These are phyloP conservation scores for Heliocidaris tuberculata DNA, from an alignment of 35 echinoderm and acorn worm species.

Conservation along the genomic window DNA sequence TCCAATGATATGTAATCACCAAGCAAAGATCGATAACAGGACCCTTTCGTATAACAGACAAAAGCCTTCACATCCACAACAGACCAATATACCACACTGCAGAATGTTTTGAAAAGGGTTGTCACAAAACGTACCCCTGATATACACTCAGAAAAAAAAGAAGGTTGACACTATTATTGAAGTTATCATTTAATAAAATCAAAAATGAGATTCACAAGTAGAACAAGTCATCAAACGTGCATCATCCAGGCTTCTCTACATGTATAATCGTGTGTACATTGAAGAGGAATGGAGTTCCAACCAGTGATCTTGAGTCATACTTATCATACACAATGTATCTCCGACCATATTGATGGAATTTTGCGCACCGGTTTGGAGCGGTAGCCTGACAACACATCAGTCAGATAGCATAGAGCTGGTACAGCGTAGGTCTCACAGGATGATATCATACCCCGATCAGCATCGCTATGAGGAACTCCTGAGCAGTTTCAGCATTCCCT, in stretches of 20 bases:
- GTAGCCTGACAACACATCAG: neutral
- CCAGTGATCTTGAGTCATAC: neutral
- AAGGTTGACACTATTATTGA: too few relatives aligned
- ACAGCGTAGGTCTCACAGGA: neutral
- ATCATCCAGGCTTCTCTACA: neutral
- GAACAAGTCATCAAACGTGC: neutral
- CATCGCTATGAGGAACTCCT: neutral
- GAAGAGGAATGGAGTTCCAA: neutral
- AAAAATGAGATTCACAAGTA: neutral
- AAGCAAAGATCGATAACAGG: too few relatives aligned
- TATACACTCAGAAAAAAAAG: too few relatives aligned
- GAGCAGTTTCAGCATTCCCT: neutral
- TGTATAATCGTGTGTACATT: too few relatives aligned
- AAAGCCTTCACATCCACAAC: too few relatives aligned
- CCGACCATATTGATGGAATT: neutral
- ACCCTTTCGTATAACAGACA: too few relatives aligned
- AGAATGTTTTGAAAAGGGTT: too few relatives aligned
- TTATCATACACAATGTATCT: neutral
- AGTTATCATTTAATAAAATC: too few relatives aligned
- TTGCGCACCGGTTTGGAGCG: neutral
- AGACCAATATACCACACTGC: too few relatives aligned
- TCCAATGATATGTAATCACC: too few relatives aligned
- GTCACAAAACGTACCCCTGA: too few relatives aligned
- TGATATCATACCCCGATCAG: neutral
- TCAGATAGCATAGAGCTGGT: neutral